Evolutionary conservation across 2,797 vertebrate genomes (phyloP).

Genomic region (Chelon auratus): DNA sequence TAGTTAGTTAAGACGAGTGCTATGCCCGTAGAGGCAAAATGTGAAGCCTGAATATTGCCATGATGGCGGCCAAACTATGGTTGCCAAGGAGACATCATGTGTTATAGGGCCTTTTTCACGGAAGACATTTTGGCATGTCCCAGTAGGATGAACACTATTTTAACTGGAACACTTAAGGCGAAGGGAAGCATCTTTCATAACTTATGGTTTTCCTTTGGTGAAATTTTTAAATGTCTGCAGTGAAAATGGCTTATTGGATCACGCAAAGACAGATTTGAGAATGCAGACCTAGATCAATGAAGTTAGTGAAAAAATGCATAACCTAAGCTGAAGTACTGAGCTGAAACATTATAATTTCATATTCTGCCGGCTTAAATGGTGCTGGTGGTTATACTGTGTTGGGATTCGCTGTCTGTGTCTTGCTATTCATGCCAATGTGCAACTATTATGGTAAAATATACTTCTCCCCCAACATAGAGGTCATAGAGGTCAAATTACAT

Average conservation of each 20-base stretch:
- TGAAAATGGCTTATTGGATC: background rate
- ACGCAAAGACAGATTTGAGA: background rate
- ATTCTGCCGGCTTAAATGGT: background rate
- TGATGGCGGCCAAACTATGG: background rate
- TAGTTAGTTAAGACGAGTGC: background rate
- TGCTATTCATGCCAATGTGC: background rate
- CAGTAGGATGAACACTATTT: too few species aligned
- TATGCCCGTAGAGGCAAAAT: background rate
- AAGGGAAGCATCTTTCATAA: background rate
- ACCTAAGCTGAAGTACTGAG: background rate
- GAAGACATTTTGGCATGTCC: slow-evolving; percentile 4
- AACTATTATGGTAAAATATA: background rate
- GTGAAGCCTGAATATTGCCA: background rate
- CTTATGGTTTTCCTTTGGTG: background rate
- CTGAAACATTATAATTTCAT: background rate
- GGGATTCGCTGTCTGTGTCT: background rate
- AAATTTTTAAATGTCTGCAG: background rate
- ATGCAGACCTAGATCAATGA: background rate
- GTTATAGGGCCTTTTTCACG: background rate
- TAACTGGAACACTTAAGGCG: too few species aligned
- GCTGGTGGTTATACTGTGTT: background rate
- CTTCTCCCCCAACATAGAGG: background rate
- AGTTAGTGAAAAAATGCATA: too few species aligned
- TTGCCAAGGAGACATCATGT: background rate
- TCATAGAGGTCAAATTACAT: background rate